Conservation (phyloP, 2,797 vertebrate genomes). For the Staurois parvus region DNA sequence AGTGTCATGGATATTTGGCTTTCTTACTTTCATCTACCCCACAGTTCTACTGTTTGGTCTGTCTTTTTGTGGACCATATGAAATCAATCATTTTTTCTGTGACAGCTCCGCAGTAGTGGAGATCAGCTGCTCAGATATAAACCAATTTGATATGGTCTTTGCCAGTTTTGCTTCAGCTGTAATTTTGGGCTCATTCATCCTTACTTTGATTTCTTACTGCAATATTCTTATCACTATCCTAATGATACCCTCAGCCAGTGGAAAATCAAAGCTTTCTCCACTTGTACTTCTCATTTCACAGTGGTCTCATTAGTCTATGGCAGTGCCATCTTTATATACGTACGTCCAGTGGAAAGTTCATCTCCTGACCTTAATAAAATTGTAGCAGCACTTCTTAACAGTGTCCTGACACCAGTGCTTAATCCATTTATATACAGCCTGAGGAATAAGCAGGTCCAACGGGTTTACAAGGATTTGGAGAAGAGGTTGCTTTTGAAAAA, state of each 20-base stretch:
- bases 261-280: constrained; percentile 50
- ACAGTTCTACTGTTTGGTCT: constrained; percentile 1
- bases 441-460: constrained; percentile 64
- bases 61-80: constrained; percentile 36
- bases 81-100: constrained; percentile 49
- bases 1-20: constrained; percentile 37
- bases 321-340: constrained; percentile 68
- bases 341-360: constrained; percentile 65
- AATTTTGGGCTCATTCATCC: constrained; percentile 23
- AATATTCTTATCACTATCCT: constrained; percentile 40
- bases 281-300: constrained; percentile 51
- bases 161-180: constrained; percentile 9
- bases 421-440: constrained; percentile 68
- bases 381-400: constrained; percentile 63
- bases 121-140: constrained; percentile 36
- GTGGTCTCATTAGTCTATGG: constrained; percentile 46
- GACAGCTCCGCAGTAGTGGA: constrained; percentile 33
- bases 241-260: constrained; percentile 30
- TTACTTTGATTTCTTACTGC: constrained; percentile 38
- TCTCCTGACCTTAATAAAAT: constrained; percentile 65
- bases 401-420: constrained; percentile 65
- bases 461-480: constrained; percentile 52
- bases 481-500: neutral
- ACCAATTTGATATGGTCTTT: neutral
- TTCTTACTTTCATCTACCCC: constrained; percentile 41